These are phyloP conservation scores for Lepetodrilus schrolli DNA, from an alignment of 2,888 invertebrate species.

Conservation along the genomic window DNA sequence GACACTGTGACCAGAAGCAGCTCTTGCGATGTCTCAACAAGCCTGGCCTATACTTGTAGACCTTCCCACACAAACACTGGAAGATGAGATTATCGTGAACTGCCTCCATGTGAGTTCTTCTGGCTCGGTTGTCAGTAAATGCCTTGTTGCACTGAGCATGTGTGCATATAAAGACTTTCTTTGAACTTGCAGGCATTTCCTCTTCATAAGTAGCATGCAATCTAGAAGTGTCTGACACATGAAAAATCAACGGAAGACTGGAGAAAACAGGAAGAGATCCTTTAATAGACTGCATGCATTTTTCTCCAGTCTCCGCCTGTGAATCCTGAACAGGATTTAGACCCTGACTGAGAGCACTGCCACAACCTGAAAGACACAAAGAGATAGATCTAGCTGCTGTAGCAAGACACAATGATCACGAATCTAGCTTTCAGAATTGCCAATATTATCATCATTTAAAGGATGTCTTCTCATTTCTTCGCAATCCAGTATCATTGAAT, in stretches of 20 bases:
- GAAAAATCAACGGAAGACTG: not conserved
- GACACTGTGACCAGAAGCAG: no score
- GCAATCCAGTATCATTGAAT: no score
- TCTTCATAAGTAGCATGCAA: not conserved
- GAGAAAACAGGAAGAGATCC: no score
- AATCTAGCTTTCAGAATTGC: not conserved
- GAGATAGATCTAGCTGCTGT: not conserved
- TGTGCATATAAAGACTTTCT: not conserved
- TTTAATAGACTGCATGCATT: no score
- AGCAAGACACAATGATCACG: not conserved
- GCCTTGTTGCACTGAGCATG: not conserved
- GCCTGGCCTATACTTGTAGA: slow-evolving; percentile 22
- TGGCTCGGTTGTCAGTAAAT: not conserved
- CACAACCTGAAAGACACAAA: slow-evolving; percentile 10
- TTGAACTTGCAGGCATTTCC: not conserved
- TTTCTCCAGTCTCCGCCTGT: no score
- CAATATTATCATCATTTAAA: no score
- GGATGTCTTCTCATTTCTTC: no score
- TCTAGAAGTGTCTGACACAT: not conserved
- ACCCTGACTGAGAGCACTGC: not conserved
- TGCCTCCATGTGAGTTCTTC: not conserved
- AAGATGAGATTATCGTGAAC: slow-evolving; percentile 5
- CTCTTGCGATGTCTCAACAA: slow-evolving; percentile 1
- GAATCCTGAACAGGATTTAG: no score
- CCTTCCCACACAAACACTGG: not conserved